phyloP scores from a whole-genome alignment of 2,113 vertebrate species.

The Martes martes region DNA sequence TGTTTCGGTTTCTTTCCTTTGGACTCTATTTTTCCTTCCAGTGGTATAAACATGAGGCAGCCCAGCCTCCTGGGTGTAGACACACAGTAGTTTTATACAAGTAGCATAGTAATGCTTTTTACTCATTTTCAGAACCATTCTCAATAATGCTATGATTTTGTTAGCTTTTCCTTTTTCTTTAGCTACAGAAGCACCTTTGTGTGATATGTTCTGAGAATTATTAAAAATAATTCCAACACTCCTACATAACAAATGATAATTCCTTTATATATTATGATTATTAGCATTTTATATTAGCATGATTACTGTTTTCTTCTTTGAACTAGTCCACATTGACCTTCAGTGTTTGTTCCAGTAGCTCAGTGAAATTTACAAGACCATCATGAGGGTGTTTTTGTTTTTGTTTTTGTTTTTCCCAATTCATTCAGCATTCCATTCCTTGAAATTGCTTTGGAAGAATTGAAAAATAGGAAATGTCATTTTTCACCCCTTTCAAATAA shows the following conservation, averaged over 20 bases:
- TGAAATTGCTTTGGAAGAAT: neutral
- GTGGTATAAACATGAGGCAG: neutral
- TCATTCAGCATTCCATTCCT: neutral
- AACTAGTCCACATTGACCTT: neutral
- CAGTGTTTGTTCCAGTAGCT: neutral
- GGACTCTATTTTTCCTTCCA: neutral
- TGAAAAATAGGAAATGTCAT: neutral
- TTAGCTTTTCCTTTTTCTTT: constrained; percentile 15
- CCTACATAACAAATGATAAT: neutral
- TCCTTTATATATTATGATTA: neutral
- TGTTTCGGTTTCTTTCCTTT: neutral
- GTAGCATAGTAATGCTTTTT: neutral
- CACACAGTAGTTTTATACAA: neutral
- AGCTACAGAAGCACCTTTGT: neutral
- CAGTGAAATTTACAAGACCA: neutral
- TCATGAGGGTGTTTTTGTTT: neutral
- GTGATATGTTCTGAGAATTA: neutral
- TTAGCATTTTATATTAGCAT: neutral
- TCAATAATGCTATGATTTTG: neutral
- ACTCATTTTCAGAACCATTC: neutral
- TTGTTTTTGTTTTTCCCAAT: neutral
- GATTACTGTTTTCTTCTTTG: neutral
- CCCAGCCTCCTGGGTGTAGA: neutral
- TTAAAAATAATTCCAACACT: neutral
- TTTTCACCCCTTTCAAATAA: constrained; percentile 25